Conservation (phyloP, 2,113 vertebrate genomes). For the Brachyistius frenatus region DNA sequence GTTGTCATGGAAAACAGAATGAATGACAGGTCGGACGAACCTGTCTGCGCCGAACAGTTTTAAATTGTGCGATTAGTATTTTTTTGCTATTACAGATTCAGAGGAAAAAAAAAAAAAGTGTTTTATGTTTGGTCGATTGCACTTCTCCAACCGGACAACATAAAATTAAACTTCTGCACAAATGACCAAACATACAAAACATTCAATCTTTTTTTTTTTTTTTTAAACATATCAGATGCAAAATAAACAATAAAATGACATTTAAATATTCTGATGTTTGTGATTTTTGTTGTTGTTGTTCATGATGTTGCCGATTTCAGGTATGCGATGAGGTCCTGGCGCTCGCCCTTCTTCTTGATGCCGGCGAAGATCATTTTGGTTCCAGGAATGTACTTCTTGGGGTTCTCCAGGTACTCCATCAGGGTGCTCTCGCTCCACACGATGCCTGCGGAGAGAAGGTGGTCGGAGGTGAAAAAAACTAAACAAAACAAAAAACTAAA, state of each 20-base stretch:
- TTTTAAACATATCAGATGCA: constrained; percentile 30
- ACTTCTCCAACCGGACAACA: background rate
- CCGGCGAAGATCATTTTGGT: constrained; percentile 91
- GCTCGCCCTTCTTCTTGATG: constrained; percentile 92
- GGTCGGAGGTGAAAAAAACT: too few species aligned
- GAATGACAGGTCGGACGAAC: background rate
- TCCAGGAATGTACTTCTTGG: constrained; percentile 91
- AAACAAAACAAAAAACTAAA: too few species aligned
- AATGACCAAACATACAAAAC: constrained; percentile 62
- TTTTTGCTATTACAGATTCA: constrained; percentile 10
- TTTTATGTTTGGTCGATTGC: constrained; percentile 64
- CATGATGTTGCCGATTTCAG: constrained; percentile 88
- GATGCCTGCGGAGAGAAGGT: constrained; percentile 74
- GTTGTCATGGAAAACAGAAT: constrained; percentile 38
- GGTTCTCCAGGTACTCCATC: constrained; percentile 91
- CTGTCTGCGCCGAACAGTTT: background rate
- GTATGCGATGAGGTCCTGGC: constrained; percentile 86
- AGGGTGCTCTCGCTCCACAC: constrained; percentile 85
- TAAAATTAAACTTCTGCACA: constrained; percentile 6
- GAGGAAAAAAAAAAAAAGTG: background rate
- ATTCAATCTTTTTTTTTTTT: background rate
- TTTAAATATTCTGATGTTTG: constrained; percentile 59
- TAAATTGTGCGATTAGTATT: constrained; percentile 29
- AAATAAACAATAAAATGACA: constrained; percentile 52
- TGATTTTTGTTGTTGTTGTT: constrained; percentile 16